phyloP scores from a whole-genome alignment of 2,888 invertebrate species.

The Phaonia tiefii region DNA sequence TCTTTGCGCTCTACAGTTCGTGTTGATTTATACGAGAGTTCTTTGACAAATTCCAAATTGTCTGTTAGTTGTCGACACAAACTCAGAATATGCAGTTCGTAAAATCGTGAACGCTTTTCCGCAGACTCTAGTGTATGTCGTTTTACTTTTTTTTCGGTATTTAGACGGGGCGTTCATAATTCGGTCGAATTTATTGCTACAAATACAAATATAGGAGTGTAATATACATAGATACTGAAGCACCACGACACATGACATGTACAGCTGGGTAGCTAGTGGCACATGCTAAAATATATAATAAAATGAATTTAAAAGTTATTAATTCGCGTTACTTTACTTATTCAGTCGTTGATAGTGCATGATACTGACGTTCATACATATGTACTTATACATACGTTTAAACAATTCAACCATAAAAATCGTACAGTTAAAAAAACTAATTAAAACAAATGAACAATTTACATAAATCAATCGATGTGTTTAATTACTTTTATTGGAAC shows the following conservation, averaged over 20 bases:
- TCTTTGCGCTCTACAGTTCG: slow-evolving; percentile 33
- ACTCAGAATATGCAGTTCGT: slow-evolving; percentile 56
- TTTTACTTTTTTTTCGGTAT: slow-evolving; percentile 3
- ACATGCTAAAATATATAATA: too few relatives aligned
- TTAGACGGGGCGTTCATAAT: slow-evolving; percentile 14
- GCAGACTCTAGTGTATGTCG: neutral
- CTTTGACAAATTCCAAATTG: slow-evolving; percentile 53
- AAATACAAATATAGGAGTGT: neutral
- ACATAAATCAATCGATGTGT: neutral
- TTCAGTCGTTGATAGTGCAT: too few relatives aligned
- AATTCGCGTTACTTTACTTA: too few relatives aligned
- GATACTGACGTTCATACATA: too few relatives aligned
- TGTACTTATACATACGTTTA: neutral
- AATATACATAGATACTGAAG: neutral
- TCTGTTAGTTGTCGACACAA: slow-evolving; percentile 61
- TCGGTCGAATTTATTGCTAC: slow-evolving; percentile 35
- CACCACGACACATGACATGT: too few relatives aligned
- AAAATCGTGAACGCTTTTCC: slow-evolving; percentile 29
- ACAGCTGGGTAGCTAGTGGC: too few relatives aligned
- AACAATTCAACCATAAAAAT: too few relatives aligned
- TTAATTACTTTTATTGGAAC: neutral
- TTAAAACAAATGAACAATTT: too few relatives aligned
- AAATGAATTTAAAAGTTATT: too few relatives aligned
- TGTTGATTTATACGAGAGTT: slow-evolving; percentile 27
- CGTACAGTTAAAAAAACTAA: too few relatives aligned